Evolutionary conservation across 2,113 vertebrate genomes (phyloP).

Genomic region (Megaceryle maxima): DNA sequence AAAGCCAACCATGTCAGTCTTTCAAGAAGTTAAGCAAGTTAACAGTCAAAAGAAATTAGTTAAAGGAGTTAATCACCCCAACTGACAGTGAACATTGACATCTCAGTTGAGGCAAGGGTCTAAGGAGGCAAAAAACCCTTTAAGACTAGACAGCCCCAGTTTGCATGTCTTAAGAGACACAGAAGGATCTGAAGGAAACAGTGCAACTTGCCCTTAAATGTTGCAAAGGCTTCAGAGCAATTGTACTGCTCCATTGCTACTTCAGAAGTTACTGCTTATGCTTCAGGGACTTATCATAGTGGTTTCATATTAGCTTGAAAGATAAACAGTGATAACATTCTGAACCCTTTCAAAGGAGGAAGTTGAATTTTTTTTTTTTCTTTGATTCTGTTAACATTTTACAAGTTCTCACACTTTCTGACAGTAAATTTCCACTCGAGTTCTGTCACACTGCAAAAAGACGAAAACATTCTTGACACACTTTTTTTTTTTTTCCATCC

Average conservation of each 20-base stretch:
- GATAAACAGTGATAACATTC: not conserved
- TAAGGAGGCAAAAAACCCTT: not conserved
- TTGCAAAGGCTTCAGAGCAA: not conserved
- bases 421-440: not conserved
- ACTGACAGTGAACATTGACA: not conserved
- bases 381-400: not conserved
- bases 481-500: not conserved
- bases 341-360: not conserved
- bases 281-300: not conserved
- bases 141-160: not conserved
- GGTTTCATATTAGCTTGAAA: not conserved
- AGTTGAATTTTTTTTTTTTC: not conserved
- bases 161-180: not conserved
- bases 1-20: not conserved
- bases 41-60: not conserved
- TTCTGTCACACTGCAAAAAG: not conserved
- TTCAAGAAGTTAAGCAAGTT: not conserved
- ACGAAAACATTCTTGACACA: not conserved
- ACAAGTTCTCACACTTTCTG: not conserved
- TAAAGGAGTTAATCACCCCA: not conserved
- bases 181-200: not conserved
- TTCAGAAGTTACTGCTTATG: not conserved
- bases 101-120: not conserved
- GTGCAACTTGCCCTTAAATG: not conserved
- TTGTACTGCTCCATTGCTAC: not conserved